Evolutionary conservation across 2,797 vertebrate species (phyloP).

Genomic region (Pangasius djambal): DNA sequence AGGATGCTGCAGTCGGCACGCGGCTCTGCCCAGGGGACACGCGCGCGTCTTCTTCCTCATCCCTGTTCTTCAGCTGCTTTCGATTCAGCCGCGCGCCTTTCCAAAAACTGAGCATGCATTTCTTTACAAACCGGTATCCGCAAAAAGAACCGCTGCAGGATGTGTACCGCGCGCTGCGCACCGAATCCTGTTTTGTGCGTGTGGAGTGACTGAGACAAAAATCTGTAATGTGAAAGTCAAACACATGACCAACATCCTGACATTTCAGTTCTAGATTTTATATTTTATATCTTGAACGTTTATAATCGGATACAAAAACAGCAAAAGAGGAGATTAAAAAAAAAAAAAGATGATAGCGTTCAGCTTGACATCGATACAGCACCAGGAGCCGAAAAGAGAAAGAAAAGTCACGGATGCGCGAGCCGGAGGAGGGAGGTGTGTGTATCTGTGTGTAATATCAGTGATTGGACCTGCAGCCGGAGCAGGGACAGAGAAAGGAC

Average conservation of each 20-base stretch:
- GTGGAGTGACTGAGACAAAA: neutral
- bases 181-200: neutral
- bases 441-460: constrained; percentile 22
- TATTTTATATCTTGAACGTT: too few relatives aligned
- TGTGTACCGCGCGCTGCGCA: neutral
- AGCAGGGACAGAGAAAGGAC: constrained; percentile 27
- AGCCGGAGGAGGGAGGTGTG: constrained; percentile 29
- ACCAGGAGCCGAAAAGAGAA: constrained; percentile 1
- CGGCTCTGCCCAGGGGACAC: constrained; percentile 15
- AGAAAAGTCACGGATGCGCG: constrained; percentile 32
- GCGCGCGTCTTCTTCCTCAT: neutral
- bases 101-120: neutral
- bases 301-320: neutral
- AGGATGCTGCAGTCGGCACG: constrained; percentile 34
- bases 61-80: neutral
- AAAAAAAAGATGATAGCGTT: constrained; percentile 17
- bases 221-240: neutral
- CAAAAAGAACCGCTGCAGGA: neutral
- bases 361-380: neutral
- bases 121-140: neutral
- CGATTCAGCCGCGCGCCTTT: neutral
- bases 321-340: neutral
- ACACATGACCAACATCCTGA: neutral
- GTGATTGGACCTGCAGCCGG: constrained; percentile 33
- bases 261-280: neutral